A percentile compares a stretch with the other conserved stretches of the same genome.
Conservation (phyloP, 2,888 invertebrate genomes). For the Drosophila putrida region DNA sequence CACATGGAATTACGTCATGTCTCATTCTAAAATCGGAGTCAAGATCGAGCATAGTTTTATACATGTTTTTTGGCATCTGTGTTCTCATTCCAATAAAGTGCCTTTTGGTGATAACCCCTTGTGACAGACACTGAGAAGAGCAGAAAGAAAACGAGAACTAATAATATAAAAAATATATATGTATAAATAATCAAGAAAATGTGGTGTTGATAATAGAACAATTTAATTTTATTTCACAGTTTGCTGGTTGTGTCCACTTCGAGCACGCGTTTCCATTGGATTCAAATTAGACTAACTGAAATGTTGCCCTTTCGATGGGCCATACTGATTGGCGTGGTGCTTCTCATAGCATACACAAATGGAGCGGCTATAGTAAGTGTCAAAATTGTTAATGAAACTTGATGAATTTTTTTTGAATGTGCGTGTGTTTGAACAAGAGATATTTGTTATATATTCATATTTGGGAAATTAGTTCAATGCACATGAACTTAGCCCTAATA, state of each 20-base stretch:
- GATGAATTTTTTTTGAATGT: slow-evolving; percentile 10
- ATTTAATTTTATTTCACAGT: slow-evolving; percentile 76
- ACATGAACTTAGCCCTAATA: slow-evolving; percentile 58
- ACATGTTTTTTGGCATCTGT: slow-evolving; percentile 62
- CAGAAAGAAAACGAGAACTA: slow-evolving; percentile 29
- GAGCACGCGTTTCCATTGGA: slow-evolving; percentile 64
- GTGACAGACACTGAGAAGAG: slow-evolving; percentile 46
- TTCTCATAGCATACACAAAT: slow-evolving; percentile 75
- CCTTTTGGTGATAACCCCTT: slow-evolving; percentile 65
- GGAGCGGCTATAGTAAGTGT: slow-evolving; percentile 83
- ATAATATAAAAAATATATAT: slow-evolving; percentile 26
- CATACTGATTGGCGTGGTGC: slow-evolving; percentile 74
- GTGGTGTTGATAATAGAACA: slow-evolving; percentile 61
- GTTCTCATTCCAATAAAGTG: slow-evolving; percentile 51
- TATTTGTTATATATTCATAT: slow-evolving; percentile 4
- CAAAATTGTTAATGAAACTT: slow-evolving; percentile 54
- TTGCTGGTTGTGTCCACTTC: slow-evolving; percentile 67
- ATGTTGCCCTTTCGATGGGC: slow-evolving; percentile 84
- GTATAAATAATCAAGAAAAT: slow-evolving; percentile 29
- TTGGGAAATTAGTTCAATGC: slow-evolving; percentile 54
- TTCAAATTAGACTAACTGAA: slow-evolving; percentile 68
- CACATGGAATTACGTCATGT: slow-evolving; percentile 57
- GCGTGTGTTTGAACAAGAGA: neutral
- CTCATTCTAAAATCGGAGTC: slow-evolving; percentile 28
- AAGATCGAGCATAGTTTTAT: slow-evolving; percentile 43